These are phyloP conservation scores for Tadarida brasiliensis DNA, from an alignment of 2,797 vertebrate genomes.

Conservation along the genomic window DNA sequence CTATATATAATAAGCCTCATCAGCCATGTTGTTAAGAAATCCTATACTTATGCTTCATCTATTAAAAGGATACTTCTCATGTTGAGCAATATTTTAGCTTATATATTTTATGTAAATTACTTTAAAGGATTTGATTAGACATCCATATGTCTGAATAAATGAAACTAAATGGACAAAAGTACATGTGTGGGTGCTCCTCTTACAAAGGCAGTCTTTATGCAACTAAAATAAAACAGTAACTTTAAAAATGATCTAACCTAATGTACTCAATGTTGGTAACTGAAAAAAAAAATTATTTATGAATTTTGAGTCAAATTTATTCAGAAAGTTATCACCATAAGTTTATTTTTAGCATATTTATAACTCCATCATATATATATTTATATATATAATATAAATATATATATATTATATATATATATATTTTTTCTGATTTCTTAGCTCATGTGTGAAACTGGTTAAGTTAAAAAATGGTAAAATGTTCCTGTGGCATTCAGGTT, in stretches of 20 bases:
- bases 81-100: slow-evolving; percentile 61
- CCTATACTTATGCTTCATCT: background rate
- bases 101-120: slow-evolving; percentile 4
- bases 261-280: background rate
- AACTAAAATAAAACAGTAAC: slow-evolving; percentile 34
- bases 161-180: background rate
- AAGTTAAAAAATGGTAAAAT: slow-evolving; percentile 37
- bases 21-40: background rate
- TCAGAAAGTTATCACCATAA: background rate
- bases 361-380: background rate
- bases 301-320: slow-evolving; percentile 35
- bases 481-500: background rate
- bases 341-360: background rate
- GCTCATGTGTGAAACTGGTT: background rate
- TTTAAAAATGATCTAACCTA: slow-evolving; percentile 15
- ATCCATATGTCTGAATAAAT: background rate
- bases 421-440: background rate
- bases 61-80: slow-evolving; percentile 52
- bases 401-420: background rate
- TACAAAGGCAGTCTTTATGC: background rate
- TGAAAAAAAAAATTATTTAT: background rate
- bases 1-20: background rate
- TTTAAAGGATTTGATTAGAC: slow-evolving; percentile 17
- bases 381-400: background rate
- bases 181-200: background rate